Evolutionary conservation across 2,888 invertebrate genomes (phyloP).

Genomic region (Dryobota labecula): DNA sequence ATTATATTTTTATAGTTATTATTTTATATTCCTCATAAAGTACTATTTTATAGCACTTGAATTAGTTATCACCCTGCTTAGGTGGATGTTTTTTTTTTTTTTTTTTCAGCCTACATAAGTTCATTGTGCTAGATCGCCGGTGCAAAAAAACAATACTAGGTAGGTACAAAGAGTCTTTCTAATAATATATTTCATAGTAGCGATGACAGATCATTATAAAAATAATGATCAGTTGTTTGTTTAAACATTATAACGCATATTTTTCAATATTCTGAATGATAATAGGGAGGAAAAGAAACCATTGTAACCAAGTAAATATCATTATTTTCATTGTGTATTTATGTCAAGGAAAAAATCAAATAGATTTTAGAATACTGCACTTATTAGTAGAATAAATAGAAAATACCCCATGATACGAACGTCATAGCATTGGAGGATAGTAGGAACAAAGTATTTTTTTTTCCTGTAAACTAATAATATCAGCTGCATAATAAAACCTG

Average conservation of each 20-base stretch:
- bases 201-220: conserved; percentile 21
- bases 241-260: neutral
- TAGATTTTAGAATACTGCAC: conserved; percentile 21
- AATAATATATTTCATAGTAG: conserved; percentile 11
- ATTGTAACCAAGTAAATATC: conserved; percentile 36
- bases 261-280: conserved; percentile 19
- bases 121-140: neutral
- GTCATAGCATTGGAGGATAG: neutral
- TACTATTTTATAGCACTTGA: too few species aligned
- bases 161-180: neutral
- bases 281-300: conserved; percentile 47
- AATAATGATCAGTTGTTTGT: conserved; percentile 18
- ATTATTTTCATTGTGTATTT: conserved; percentile 36
- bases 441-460: neutral
- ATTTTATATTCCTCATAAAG: neutral
- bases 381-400: conserved; percentile 15
- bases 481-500: too few species aligned
- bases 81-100: neutral
- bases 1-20: too few species aligned
- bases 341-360: conserved; percentile 44
- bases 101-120: neutral
- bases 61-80: neutral
- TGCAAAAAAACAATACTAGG: neutral
- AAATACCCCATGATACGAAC: neutral
- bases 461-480: neutral